These are phyloP conservation scores for Apaloderma vittatum DNA, from an alignment of 2,113 vertebrate species.

Conservation along the genomic window DNA sequence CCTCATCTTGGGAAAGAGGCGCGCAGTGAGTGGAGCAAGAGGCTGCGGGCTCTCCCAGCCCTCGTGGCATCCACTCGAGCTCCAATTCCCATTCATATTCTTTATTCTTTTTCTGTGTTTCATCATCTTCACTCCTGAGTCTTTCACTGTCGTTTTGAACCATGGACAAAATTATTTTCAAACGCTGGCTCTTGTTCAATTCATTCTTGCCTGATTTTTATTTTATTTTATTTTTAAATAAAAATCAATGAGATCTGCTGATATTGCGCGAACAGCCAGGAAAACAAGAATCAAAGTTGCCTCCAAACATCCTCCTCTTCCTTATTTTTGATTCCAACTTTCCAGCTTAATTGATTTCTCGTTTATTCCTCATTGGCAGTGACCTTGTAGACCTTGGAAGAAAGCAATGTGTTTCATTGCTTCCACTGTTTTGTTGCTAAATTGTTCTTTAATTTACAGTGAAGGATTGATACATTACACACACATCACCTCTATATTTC, in stretches of 20 bases:
- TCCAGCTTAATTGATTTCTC: not conserved
- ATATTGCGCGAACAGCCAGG: not conserved
- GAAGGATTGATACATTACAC: not conserved
- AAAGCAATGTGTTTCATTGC: not conserved
- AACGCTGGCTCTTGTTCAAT: not conserved
- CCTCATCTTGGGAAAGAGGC: not conserved
- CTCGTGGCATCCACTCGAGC: not conserved
- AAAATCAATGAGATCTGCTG: not conserved
- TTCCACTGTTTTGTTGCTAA: not conserved
- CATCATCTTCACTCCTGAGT: not conserved
- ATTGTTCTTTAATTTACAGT: not conserved
- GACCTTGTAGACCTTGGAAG: not conserved
- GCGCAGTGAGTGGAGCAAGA: not conserved
- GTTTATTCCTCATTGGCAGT: not conserved
- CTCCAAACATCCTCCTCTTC: not conserved
- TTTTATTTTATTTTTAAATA: not conserved
- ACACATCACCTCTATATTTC: not conserved
- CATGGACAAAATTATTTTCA: not conserved
- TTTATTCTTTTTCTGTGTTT: not conserved
- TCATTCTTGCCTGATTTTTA: not conserved
- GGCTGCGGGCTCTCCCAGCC: not conserved
- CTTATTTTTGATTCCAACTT: not conserved
- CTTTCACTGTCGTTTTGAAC: not conserved
- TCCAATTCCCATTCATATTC: not conserved
- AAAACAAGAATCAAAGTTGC: constrained; percentile 13